Conservation (phyloP, 1,140 invertebrate genomes). For the Solenopsis invicta region DNA sequence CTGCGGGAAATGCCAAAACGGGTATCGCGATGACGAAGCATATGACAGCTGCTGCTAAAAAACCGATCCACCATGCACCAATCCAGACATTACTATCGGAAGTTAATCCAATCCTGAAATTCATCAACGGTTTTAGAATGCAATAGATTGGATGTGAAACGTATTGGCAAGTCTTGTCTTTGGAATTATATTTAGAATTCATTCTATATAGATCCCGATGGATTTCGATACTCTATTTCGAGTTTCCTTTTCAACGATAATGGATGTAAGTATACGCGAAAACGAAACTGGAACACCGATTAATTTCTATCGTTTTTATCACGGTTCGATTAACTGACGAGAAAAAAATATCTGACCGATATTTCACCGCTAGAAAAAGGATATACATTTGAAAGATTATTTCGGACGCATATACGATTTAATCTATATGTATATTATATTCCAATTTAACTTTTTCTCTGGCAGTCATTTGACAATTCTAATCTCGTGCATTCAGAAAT, state of each 20-base stretch:
- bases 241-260: neutral
- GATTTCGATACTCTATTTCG: slow-evolving; percentile 16
- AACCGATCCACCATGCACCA: slow-evolving; percentile 96
- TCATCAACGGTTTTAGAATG: neutral
- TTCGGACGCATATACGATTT: neutral
- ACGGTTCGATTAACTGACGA: neutral
- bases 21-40: slow-evolving; percentile 91
- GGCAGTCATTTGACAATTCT: neutral
- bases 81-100: slow-evolving; percentile 93
- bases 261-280: neutral
- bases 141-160: neutral
- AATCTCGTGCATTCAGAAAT: slow-evolving; percentile 48
- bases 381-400: slow-evolving; percentile 14
- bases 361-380: slow-evolving; percentile 18
- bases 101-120: slow-evolving; percentile 89
- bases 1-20: slow-evolving; percentile 91
- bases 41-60: slow-evolving; percentile 90
- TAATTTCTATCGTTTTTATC: neutral
- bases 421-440: slow-evolving; percentile 9
- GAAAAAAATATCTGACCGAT: slow-evolving; percentile 22
- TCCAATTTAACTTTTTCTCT: slow-evolving; percentile 5
- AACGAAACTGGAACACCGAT: neutral
- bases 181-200: slow-evolving; percentile 27
- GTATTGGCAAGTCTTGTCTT: slow-evolving; percentile 1
- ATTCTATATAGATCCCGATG: neutral